phyloP scores from a whole-genome alignment of 2,797 vertebrate genomes.

The Labroides dimidiatus region DNA sequence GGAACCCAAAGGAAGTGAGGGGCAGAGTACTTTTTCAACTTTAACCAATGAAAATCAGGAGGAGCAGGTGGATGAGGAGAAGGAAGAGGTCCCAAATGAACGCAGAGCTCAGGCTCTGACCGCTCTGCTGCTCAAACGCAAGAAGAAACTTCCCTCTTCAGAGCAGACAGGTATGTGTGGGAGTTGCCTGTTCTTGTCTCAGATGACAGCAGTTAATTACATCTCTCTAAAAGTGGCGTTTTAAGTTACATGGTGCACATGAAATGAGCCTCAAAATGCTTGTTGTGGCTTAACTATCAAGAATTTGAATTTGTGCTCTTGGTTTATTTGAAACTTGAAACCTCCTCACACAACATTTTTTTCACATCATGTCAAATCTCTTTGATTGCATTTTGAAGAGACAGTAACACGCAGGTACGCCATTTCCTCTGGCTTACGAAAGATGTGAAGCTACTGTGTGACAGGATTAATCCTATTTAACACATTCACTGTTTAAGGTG shows the following conservation, averaged over 20 bases:
- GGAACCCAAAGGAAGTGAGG: neutral
- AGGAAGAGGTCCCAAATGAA: conserved; percentile 56
- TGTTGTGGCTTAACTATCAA: conserved; percentile 1
- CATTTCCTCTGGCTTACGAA: too few relatives aligned
- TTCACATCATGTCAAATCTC: neutral
- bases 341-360: neutral
- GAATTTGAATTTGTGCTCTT: neutral
- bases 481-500: too few relatives aligned
- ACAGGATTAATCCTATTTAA: too few relatives aligned
- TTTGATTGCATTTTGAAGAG: too few relatives aligned
- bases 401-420: too few relatives aligned
- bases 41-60: conserved; percentile 29
- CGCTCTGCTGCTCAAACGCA: conserved; percentile 78
- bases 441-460: too few relatives aligned
- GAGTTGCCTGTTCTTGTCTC: conserved; percentile 21
- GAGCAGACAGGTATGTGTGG: conserved; percentile 62
- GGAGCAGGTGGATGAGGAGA: conserved; percentile 13
- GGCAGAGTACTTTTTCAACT: conserved; percentile 23
- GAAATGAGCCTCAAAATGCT: neutral
- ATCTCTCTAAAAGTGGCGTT: neutral
- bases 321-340: neutral
- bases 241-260: conserved; percentile 24
- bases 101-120: conserved; percentile 79
- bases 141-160: conserved; percentile 75
- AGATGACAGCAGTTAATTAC: conserved; percentile 33